A percentile compares a stretch with the other conserved stretches of the same genome.
These are phyloP conservation scores for Melanostoma scalare DNA, from an alignment of 2,888 invertebrate genomes.

Conservation along the genomic window DNA sequence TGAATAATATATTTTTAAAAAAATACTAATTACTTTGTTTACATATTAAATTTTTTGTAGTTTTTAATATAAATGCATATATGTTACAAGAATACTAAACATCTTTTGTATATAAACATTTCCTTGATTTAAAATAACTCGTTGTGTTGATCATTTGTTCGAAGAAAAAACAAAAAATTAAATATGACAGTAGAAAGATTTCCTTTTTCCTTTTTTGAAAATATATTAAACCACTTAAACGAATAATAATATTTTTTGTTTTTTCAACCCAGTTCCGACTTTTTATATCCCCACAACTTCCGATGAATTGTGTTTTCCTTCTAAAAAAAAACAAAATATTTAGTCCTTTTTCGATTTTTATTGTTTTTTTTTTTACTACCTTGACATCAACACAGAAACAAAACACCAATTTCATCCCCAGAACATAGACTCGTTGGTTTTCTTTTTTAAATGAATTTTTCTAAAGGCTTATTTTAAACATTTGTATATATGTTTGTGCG, in stretches of 20 bases:
- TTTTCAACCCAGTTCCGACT: conserved; percentile 11
- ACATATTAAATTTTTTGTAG: conserved; percentile 39
- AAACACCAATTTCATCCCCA: conserved; percentile 19
- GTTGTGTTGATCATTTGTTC: conserved; percentile 45
- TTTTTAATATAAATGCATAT: conserved; percentile 20
- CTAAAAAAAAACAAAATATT: conserved; percentile 2
- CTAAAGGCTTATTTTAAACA: conserved; percentile 76
- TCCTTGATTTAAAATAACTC: conserved; percentile 49
- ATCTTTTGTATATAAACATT: conserved; percentile 61
- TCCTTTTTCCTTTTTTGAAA: conserved; percentile 42
- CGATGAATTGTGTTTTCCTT: conserved; percentile 19
- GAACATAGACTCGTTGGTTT: conserved; percentile 57
- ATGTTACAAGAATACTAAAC: conserved; percentile 14
- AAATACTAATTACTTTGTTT: conserved; percentile 30
- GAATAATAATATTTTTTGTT: conserved; percentile 1
- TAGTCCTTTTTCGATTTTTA: conserved; percentile 16
- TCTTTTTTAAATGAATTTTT: conserved; percentile 65
- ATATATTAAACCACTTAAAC: conserved; percentile 58
- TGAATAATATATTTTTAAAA: conserved; percentile 69
- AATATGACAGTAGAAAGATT: conserved; percentile 30
- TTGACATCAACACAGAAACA: conserved; percentile 18
- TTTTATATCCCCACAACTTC: conserved; percentile 8
- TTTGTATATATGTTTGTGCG: conserved; percentile 81
- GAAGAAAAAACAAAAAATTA: conserved; percentile 1
- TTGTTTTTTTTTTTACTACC: conserved; percentile 23